These are phyloP conservation scores for Calliopum simillimum DNA, from an alignment of 2,888 invertebrate species.

Conservation along the genomic window DNA sequence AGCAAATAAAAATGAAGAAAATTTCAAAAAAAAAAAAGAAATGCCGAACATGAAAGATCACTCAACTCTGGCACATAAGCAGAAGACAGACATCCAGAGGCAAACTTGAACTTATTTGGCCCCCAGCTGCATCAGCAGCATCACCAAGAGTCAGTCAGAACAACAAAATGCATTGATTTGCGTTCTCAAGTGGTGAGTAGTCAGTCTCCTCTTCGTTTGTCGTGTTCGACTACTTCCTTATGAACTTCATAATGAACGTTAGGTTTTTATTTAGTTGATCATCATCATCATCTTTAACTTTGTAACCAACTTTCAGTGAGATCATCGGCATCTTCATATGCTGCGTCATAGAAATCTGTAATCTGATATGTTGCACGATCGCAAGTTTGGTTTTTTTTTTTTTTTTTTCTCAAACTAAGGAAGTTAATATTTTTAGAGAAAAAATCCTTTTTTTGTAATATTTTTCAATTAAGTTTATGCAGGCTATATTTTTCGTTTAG, in stretches of 20 bases:
- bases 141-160: slow-evolving; percentile 4
- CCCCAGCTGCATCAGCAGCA: slow-evolving; percentile 10
- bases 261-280: neutral
- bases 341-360: slow-evolving; percentile 15
- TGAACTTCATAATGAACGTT: slow-evolving; percentile 9
- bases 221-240: slow-evolving; percentile 14
- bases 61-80: slow-evolving; percentile 21
- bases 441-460: too few species aligned
- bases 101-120: slow-evolving; percentile 32
- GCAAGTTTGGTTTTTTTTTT: slow-evolving; percentile 20
- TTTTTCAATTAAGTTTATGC: too few species aligned
- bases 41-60: slow-evolving; percentile 21
- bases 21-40: neutral
- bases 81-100: slow-evolving; percentile 15
- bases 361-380: slow-evolving; percentile 34
- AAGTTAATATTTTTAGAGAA: too few species aligned
- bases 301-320: neutral
- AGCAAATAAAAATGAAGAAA: neutral
- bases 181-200: slow-evolving; percentile 15
- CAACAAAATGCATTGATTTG: slow-evolving; percentile 26
- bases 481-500: too few species aligned
- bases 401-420: neutral
- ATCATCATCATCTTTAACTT: slow-evolving; percentile 12
- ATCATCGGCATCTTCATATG: neutral
- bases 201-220: neutral